phyloP scores from a whole-genome alignment of 2,888 invertebrate genomes.

The Hofmannophila pseudospretella region DNA sequence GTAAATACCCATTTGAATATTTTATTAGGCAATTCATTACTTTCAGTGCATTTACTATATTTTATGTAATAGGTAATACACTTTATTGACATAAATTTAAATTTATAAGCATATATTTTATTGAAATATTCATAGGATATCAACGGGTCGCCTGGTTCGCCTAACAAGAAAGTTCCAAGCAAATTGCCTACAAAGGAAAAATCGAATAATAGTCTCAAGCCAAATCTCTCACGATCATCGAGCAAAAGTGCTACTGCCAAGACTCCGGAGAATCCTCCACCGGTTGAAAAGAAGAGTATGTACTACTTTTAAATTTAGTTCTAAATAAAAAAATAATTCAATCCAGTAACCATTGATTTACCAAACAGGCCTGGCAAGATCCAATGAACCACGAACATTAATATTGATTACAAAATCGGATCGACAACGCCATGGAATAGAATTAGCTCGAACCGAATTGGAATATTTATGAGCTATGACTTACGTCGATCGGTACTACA shows the following conservation, averaged over 20 bases:
- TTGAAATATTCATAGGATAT: slow-evolving; percentile 56
- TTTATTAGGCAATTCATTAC: background rate
- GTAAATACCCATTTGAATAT: slow-evolving; percentile 78
- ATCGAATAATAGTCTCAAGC: slow-evolving; percentile 67
- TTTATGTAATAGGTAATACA: too few species aligned
- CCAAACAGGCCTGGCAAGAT: background rate
- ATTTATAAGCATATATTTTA: background rate
- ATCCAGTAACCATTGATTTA: background rate
- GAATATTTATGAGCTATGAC: slow-evolving; percentile 13
- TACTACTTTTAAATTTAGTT: slow-evolving; percentile 3
- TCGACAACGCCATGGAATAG: background rate
- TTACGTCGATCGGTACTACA: background rate
- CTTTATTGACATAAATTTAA: slow-evolving; percentile 1
- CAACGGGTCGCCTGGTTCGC: slow-evolving; percentile 85
- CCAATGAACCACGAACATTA: background rate
- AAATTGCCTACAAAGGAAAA: slow-evolving; percentile 73
- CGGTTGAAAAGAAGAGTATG: slow-evolving; percentile 85
- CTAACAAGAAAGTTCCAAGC: slow-evolving; percentile 84
- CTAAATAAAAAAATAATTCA: background rate
- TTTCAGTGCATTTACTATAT: background rate
- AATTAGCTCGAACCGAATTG: slow-evolving; percentile 4
- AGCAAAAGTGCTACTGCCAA: slow-evolving; percentile 80
- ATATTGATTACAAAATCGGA: background rate
- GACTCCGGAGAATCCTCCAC: slow-evolving; percentile 82
- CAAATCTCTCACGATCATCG: slow-evolving; percentile 76